Evolutionary conservation across 2,113 vertebrate species (phyloP), one percentile per base, ranked within the genome.

Genomic region (Prunella himalayana): DNA sequence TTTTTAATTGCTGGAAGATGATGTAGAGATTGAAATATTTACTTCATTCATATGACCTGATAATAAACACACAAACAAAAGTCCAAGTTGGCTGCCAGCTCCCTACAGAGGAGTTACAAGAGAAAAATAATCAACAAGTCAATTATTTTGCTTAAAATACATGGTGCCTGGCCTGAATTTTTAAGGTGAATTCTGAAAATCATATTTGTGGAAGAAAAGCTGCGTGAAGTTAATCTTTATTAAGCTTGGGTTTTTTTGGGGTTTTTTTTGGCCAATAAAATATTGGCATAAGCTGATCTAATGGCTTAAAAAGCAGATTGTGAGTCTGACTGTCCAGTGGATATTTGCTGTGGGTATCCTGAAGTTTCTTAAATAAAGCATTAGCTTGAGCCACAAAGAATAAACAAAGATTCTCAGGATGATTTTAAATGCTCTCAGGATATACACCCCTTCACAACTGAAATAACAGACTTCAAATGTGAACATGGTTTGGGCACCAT

Each of bases 361-460:
- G 90, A 92, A 89, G 72, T 79, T 91, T 90, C 91, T 96, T 83
- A 96, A 76, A 91, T 69, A 83, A 97, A 96, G 80, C 15, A 73
- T 83, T 92, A 95, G 65, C 66, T 87, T 22, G 14, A 95, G 80
- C 88, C 87, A 63, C 22, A 45, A 94, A 87, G 80, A 76, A 95
- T 42, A 96, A 95, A 92, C 31, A 90, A 68, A 82, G 72, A 89
- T 60, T 87, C 86, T 86, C 82, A 51, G 88, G 91, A 80, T 22
- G 8, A 88, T 77, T 95, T 93, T 88, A 97, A 96, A 93, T 11
- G 17, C 49, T 90, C n/a, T 82, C 72, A 72, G 87, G 88, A 93
- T 90, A 66, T 28, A 90, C 28, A 92, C 35, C 61, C 78, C 94
- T 94, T 82, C 91, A 49, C n/a, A 84, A 64, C 30, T 8, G 2